Percentiles rank a stretch among this genome's conserved stretches.
phyloP scores from a whole-genome alignment of 2,113 vertebrate genomes.

The Naja naja region DNA sequence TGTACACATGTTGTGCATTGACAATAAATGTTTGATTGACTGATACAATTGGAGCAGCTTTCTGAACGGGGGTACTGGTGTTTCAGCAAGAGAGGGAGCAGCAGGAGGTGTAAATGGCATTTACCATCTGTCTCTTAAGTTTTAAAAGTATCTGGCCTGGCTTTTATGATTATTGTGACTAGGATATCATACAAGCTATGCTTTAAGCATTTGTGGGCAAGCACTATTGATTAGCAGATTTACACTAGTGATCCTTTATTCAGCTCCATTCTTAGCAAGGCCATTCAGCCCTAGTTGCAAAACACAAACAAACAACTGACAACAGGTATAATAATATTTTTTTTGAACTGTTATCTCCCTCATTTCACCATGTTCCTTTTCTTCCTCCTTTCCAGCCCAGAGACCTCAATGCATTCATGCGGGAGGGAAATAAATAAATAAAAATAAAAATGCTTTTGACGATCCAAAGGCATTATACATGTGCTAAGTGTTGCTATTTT shows the following conservation, averaged over 20 bases:
- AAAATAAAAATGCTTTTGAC: fast-evolving
- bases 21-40: not conserved
- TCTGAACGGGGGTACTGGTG: not conserved
- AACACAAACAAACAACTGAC: not conserved
- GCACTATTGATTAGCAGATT: not conserved
- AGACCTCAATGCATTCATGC: not conserved
- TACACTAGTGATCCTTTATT: not conserved
- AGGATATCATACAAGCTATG: not conserved
- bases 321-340: not conserved
- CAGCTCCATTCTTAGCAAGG: not conserved
- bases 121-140: not conserved
- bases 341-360: not conserved
- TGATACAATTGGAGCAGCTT: not conserved
- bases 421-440: not conserved
- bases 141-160: not conserved
- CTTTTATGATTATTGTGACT: not conserved
- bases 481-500: constrained; percentile 2
- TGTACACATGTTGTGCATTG: too few species aligned
- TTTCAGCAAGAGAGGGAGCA: not conserved
- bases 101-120: not conserved
- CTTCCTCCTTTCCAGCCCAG: not conserved
- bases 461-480: not conserved
- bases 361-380: not conserved
- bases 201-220: not conserved
- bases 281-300: not conserved